Conservation (phyloP, 2,888 invertebrate genomes). For the Antitype chi region DNA sequence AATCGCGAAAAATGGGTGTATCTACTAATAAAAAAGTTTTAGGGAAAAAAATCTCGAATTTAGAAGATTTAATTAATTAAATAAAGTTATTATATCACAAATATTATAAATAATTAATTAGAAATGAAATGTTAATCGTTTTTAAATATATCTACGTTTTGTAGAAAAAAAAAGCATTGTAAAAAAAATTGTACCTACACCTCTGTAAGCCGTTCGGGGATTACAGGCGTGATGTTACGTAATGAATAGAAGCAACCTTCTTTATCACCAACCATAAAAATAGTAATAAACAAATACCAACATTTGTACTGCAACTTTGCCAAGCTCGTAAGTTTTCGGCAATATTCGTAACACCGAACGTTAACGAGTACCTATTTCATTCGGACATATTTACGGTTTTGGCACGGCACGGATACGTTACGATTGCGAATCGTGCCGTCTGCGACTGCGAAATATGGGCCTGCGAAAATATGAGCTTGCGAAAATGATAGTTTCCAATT, state of each 20-base stretch:
- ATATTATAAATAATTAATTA: no score
- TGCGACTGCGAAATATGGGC: constrained; percentile 66
- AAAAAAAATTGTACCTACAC: no score
- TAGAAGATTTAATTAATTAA: no score
- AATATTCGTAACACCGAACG: constrained; percentile 65
- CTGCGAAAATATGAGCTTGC: constrained; percentile 63
- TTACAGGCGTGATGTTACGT: no score
- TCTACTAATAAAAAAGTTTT: no score
- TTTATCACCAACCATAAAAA: constrained; percentile 44
- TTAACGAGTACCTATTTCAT: constrained; percentile 60
- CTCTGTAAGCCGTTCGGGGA: no score
- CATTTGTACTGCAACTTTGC: constrained; percentile 70
- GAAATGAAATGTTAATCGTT: no score
- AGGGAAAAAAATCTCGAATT: no score
- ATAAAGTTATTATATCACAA: no score
- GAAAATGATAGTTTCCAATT: constrained; percentile 71
- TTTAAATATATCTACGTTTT: no score
- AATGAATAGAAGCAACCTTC: neutral
- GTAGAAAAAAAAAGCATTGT: no score
- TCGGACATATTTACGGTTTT: constrained; percentile 76
- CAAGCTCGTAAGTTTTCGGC: constrained; percentile 73
- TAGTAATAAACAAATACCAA: constrained; percentile 68
- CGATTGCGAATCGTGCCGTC: constrained; percentile 66
- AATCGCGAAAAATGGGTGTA: neutral
- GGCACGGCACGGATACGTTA: constrained; percentile 72